phyloP scores from a whole-genome alignment of 2,888 invertebrate species.

The Cryptocephalus moraei region DNA sequence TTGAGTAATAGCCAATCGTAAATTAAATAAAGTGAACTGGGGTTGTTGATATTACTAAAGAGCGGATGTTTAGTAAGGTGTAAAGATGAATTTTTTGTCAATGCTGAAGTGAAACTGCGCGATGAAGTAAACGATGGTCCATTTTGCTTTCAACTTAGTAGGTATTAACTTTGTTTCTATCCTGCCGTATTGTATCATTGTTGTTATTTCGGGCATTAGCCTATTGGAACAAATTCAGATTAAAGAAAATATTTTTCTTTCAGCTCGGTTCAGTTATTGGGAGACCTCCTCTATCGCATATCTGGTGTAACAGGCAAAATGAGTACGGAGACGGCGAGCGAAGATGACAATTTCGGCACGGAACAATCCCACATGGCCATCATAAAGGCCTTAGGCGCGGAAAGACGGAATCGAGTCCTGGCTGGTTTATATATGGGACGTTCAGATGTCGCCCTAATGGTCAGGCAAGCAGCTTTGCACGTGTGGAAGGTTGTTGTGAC shows the following conservation, averaged over 20 bases:
- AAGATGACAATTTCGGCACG: slow-evolving; percentile 98
- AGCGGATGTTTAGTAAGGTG: no score
- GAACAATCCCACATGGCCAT: slow-evolving; percentile 91
- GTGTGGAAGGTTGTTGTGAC: slow-evolving; percentile 99
- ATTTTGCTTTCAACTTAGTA: no score
- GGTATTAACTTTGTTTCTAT: no score
- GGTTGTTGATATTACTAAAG: no score
- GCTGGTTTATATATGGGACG: slow-evolving; percentile 96
- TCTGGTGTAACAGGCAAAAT: slow-evolving; percentile 98
- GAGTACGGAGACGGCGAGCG: slow-evolving; percentile 96
- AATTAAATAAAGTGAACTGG: no score
- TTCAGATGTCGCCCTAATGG: slow-evolving; percentile 93
- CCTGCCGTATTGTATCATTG: no score
- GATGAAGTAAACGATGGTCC: no score
- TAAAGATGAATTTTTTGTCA: no score
- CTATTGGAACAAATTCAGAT: no score
- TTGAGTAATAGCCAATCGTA: no score
- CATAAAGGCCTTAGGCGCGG: slow-evolving; percentile 70
- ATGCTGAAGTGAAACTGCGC: no score
- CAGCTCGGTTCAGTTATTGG: slow-evolving; percentile 88
- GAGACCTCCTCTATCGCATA: slow-evolving; percentile 90
- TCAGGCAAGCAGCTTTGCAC: slow-evolving; percentile 89
- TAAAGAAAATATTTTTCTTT: slow-evolving; percentile 18
- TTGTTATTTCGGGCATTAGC: neutral
- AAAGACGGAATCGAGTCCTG: slow-evolving; percentile 83